phyloP scores from a whole-genome alignment of 2,888 invertebrate genomes.

The Thymelicus lineola region DNA sequence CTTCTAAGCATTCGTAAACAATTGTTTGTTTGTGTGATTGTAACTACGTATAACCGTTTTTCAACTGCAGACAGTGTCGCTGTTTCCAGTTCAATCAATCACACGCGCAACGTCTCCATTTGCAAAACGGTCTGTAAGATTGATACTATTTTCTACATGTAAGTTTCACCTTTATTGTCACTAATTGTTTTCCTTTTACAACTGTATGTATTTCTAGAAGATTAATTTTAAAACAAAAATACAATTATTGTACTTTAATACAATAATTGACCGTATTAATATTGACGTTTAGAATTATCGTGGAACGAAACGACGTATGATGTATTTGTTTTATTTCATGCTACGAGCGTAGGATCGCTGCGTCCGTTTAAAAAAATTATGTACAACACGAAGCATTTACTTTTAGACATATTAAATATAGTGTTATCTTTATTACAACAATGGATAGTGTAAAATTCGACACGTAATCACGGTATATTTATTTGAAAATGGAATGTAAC shows the following conservation, averaged over 20 bases:
- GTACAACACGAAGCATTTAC: conserved; percentile 85
- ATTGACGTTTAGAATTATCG: conserved; percentile 72
- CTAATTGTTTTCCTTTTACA: conserved; percentile 75
- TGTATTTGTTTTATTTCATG: conserved; percentile 57
- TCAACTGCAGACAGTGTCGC: conserved; percentile 47
- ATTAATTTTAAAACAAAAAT: conserved; percentile 73
- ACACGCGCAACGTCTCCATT: conserved; percentile 44
- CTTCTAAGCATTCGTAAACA: conserved; percentile 70
- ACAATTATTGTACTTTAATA: conserved; percentile 78
- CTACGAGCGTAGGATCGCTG: conserved; percentile 47
- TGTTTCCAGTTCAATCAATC: conserved; percentile 14
- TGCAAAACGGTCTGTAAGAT: conserved; percentile 49
- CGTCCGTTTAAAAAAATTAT: conserved; percentile 65
- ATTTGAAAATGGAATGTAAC: conserved; percentile 64
- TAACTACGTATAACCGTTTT: conserved; percentile 59
- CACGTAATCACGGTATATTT: conserved; percentile 70
- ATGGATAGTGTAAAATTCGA: conserved; percentile 63
- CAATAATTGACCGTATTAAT: conserved; percentile 75
- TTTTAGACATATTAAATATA: conserved; percentile 82
- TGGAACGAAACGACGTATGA: conserved; percentile 66
- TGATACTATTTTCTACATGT: conserved; percentile 62
- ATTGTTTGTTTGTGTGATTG: conserved; percentile 72
- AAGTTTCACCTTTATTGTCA: conserved; percentile 78
- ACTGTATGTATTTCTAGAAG: conserved; percentile 78
- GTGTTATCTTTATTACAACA: conserved; percentile 74